Base-by-base conservation (phyloP, 2,888 invertebrate species). In the Nebria salina region DNA sequence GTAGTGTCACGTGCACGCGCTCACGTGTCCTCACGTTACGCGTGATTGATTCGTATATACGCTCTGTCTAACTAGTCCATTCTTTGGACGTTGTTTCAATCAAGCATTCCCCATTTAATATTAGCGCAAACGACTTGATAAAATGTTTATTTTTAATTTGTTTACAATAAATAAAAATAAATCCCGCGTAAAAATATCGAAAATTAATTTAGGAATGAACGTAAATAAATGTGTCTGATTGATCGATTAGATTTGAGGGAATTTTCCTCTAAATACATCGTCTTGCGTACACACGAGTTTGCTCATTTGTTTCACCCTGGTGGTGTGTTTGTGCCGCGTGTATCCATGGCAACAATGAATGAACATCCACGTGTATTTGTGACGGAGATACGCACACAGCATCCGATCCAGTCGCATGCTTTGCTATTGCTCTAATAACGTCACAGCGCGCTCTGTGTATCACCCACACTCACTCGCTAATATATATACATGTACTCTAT, bases 351-450 rank as follows among this genome's bases (percentile, higher is more conserved):
- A 80, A 80, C 80, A 80, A 80, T 80, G 76, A 76, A 80, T 80
- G 80, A 80, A 75, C 75, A 80, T 80, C 80, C 80, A 80, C 80
- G 80, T 80, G 80, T 80, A 54, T 54, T 54, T 54, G 7, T 54
- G 54, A 54, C 54, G 54, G 13, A 54, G 54, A 54, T 54, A 54
- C 54, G 54, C 54, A 54, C 54, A 54, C 54, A 54, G 13, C 54
- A 54, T 54, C 54, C 54, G 54, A 54, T 13, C 54, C 2, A 54
- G 75, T 66, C 26, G 74, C 68, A 54, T 75, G 75, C 75, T 41
- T 34, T 13, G 75, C 72, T 80, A 75, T 13, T 13, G 54, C 54
- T 34, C 54, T 54, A 54, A 54, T 54, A 2, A 68, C 80, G 80
- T 80, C 80, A 80, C 68, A 70, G 34, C 70, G 68, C 20, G 20